Conservation (phyloP, 2,113 vertebrate genomes). For the Theropithecus gelada region DNA sequence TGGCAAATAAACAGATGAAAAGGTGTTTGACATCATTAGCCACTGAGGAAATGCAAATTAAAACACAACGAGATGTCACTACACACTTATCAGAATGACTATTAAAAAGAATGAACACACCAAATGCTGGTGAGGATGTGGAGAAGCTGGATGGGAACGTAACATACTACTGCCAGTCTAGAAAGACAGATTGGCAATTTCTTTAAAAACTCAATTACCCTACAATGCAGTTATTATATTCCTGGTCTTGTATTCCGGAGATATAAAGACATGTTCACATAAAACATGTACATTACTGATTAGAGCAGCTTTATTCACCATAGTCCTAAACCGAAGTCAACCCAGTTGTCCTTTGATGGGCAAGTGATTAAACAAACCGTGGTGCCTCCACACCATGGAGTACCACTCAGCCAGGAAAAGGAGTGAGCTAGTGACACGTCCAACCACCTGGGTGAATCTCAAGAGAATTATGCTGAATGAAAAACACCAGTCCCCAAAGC, state of each 20-base stretch:
- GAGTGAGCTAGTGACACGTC: neutral
- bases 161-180: rapidly evolving
- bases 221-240: rapidly evolving
- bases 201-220: rapidly evolving
- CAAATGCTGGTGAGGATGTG: neutral
- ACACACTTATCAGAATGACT: neutral
- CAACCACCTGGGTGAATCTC: neutral
- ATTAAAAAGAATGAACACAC: neutral
- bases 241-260: no score
- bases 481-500: rapidly evolving
- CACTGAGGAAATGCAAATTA: neutral
- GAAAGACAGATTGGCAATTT: no score
- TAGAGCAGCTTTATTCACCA: rapidly evolving
- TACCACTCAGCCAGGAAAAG: no score
- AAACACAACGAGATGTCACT: rapidly evolving
- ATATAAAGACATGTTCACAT: neutral
- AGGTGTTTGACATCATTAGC: neutral
- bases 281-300: rapidly evolving
- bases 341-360: neutral
- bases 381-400: rapidly evolving
- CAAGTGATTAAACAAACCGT: rapidly evolving
- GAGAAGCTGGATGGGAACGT: rapidly evolving
- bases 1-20: neutral
- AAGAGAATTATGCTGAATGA: neutral
- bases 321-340: neutral